Conservation (phyloP, 2,888 invertebrate species). For the Alentia gelatinosa region DNA sequence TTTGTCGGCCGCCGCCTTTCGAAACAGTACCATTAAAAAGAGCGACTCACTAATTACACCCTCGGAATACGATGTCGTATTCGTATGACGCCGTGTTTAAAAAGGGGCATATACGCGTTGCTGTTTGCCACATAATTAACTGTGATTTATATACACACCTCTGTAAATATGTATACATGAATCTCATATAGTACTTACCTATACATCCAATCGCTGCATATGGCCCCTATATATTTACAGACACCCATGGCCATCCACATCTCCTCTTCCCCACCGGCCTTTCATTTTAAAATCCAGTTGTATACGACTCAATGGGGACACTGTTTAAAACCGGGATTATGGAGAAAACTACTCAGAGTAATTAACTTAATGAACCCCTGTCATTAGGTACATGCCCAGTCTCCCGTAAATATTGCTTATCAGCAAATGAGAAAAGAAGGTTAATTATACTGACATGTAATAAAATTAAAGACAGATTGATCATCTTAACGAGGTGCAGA, state of each 20-base stretch:
- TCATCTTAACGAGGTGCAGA: neutral
- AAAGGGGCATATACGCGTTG: too few relatives aligned
- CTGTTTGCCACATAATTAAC: too few relatives aligned
- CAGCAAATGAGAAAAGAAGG: neutral
- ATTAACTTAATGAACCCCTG: conserved; percentile 7
- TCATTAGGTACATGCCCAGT: neutral
- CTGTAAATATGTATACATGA: too few relatives aligned
- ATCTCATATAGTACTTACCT: too few relatives aligned
- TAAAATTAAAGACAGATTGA: neutral
- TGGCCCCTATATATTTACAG: too few relatives aligned
- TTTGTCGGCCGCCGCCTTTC: neutral
- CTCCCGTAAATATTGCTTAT: neutral
- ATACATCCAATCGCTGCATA: too few relatives aligned
- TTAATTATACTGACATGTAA: neutral
- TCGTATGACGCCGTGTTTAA: too few relatives aligned
- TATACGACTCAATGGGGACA: neutral
- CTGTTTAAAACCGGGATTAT: neutral
- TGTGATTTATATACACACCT: too few relatives aligned
- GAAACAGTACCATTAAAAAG: too few relatives aligned
- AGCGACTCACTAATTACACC: too few relatives aligned
- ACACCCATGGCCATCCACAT: too few relatives aligned
- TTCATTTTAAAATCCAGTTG: neutral
- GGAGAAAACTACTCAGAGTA: neutral
- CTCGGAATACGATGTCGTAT: too few relatives aligned
- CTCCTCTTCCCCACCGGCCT: neutral